phyloP scores from a whole-genome alignment of 35 echinoderm and acorn worm species.

The Holothuria glaberrima region DNA sequence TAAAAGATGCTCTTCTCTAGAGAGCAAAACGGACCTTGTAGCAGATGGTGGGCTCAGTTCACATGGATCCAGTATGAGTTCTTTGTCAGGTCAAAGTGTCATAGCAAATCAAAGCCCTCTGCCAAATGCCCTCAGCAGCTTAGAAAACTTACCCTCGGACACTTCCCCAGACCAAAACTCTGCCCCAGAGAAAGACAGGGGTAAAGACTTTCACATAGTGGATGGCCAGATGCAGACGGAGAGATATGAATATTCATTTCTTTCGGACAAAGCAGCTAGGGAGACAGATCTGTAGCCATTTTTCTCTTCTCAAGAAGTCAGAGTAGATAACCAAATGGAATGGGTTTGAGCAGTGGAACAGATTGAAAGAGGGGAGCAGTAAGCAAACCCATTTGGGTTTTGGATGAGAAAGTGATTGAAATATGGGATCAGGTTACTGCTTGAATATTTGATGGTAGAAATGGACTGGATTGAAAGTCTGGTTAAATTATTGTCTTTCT shows the following conservation, averaged over 20 bases:
- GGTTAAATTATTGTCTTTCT: too few relatives aligned
- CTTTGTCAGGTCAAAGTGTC: conserved; percentile 51
- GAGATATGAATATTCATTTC: conserved; percentile 49
- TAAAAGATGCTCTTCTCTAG: conserved; percentile 34
- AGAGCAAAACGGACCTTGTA: conserved; percentile 36
- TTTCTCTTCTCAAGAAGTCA: too few relatives aligned
- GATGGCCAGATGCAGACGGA: conserved; percentile 29
- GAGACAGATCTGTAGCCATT: conserved; percentile 35
- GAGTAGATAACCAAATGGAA: too few relatives aligned
- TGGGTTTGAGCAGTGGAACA: too few relatives aligned
- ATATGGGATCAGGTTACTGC: too few relatives aligned
- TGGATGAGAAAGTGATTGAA: too few relatives aligned
- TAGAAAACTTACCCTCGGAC: conserved; percentile 24
- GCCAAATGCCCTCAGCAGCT: conserved; percentile 14
- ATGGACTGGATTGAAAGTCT: too few relatives aligned
- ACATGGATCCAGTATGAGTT: conserved; percentile 56
- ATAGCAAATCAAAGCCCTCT: conserved; percentile 51
- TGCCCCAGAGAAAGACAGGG: neutral
- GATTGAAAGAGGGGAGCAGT: too few relatives aligned
- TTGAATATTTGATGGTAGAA: too few relatives aligned
- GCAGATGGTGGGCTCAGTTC: conserved; percentile 45
- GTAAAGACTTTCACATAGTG: neutral
- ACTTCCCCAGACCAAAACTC: neutral
- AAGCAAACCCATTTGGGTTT: too few relatives aligned
- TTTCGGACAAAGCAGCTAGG: conserved; percentile 39